A percentile compares a stretch with the other conserved stretches of the same genome.
Conservation (phyloP, 2,797 vertebrate species). For the Myotis daubentonii region DNA sequence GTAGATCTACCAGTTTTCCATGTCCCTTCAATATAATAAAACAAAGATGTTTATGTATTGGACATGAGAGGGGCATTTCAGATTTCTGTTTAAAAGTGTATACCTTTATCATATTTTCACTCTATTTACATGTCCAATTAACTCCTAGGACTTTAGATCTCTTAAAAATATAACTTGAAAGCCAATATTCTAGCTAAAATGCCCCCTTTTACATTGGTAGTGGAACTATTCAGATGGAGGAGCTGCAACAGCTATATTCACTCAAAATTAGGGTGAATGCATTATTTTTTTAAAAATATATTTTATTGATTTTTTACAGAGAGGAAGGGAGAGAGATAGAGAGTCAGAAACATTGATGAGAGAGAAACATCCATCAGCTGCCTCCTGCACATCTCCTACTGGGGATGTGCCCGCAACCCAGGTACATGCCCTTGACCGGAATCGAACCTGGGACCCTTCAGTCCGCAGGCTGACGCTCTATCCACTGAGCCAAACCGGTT, state of each 20-base stretch:
- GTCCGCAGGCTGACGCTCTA: too few relatives aligned
- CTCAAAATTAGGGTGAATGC: not conserved
- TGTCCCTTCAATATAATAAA: not conserved
- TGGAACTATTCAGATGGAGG: not conserved
- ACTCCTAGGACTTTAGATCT: not conserved
- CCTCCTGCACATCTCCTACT: too few relatives aligned
- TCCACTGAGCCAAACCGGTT: too few relatives aligned
- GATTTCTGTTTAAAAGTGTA: not conserved
- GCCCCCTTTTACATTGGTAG: not conserved
- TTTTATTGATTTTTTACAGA: too few relatives aligned
- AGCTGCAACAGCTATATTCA: not conserved
- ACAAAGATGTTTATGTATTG: not conserved
- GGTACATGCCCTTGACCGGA: too few relatives aligned
- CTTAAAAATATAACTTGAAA: conserved; percentile 10
- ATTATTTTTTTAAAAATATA: too few relatives aligned
- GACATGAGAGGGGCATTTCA: not conserved
- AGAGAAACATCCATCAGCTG: too few relatives aligned
- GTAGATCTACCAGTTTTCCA: not conserved
- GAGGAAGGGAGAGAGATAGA: too few relatives aligned
- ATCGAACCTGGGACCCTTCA: too few relatives aligned
- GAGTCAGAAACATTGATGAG: too few relatives aligned
- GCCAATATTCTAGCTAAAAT: not conserved
- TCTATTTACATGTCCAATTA: not conserved
- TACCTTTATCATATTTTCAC: not conserved
- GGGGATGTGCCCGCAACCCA: too few relatives aligned